Evolutionary conservation across 2,888 invertebrate genomes (phyloP), one percentile per base, ranked within the genome.

Genomic region (Xestia ashworthii): DNA sequence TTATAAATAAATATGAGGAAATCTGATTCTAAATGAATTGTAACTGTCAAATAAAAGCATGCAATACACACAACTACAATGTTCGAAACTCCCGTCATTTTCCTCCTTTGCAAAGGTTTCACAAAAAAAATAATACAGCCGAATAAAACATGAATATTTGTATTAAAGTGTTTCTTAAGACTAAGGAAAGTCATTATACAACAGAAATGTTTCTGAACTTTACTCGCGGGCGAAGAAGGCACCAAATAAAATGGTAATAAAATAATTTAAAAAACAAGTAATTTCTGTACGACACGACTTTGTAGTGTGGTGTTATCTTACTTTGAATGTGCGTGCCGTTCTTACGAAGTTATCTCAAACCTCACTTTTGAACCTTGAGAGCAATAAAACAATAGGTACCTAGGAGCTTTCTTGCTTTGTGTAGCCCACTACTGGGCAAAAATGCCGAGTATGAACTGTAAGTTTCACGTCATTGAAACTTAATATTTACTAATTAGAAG

Each of bases 341-440:
- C 86, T 89, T 87, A 85, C 87, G 82, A 90, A 91, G 88, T 90
- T 90, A 91, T 88, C 90, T 90, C 87, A 32, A 32, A 32, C 32
- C 32, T 32, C 32, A 32, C 32, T 32, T 32, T 32, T 32, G 32
- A 32, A 32, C 3, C 32, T 32, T 32, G 32, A 32, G 32, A 32
- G 32, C 32, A 32, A 32, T 32, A 3, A 32, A 32, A 32, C 32
- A 32, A 32, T 32, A 32, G 32, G 3, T 32, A 32, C 32, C 32
- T 32, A 32, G 32, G 32, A 32, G 32, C 1, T 32, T 32, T 32
- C 1, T 32, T 32, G 32, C 32, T 32, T 32, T 32, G 32, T 3
- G 32, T 32, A 32, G 32, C 32, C 32, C 1, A 32, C 32, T 32
- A 1, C 32, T 32, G 3, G 32, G 32, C 32, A 32, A 32, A 32